Evolutionary conservation across 1,140 invertebrate genomes (phyloP), one percentile per base, ranked within the genome.

Genomic region (Campoletis sonorensis): DNA sequence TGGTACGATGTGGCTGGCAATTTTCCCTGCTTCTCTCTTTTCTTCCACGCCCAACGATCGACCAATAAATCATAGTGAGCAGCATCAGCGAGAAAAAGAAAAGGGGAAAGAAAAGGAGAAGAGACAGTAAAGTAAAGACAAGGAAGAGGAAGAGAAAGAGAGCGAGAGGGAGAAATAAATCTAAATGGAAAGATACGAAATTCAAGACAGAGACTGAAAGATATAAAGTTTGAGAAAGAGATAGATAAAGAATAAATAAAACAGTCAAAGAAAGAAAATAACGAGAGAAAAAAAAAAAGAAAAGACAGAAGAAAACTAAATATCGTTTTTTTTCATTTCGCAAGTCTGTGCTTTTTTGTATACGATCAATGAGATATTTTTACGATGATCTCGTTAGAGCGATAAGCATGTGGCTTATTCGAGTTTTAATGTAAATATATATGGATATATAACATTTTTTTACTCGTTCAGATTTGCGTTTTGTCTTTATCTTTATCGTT

Each of bases 11-110:
- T 30, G 21, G 72, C 72, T 30, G 49, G 49, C 45, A 75, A 64
- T 64, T 64, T 64, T 11, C 61, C 61, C 61, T 64, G 8, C 26
- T 58, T 30, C 26, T 54, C 40, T 49, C 23, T 30, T 49, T 30
- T 21, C 49, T 26, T 23, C 51, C 51, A 54, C 61, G 21, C 16
- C 23, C 23, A 75, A 54, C 72, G 26, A 75, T 75, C 72, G 72
- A 26, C 49, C 49, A 54, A 75, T 75, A 75, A 75, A 75, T 75
- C 72, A 75, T 75, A 27, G 33, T 72, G 26, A 13, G 26, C 68
- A 49, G 40, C 37, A 45, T 26, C 61, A 5, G 1, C 4, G 23
- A 26, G 11, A 64, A 16, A 26, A 21, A 23, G 54, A 23, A 18
- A 5, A 58, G 54, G 21, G 7, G 18, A n/a, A 13, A 58, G 21